A percentile compares a stretch with the other conserved stretches of the same genome.
Evolutionary conservation across 2,888 invertebrate species (phyloP).

Genomic region (Gandaritis pyraliata): DNA sequence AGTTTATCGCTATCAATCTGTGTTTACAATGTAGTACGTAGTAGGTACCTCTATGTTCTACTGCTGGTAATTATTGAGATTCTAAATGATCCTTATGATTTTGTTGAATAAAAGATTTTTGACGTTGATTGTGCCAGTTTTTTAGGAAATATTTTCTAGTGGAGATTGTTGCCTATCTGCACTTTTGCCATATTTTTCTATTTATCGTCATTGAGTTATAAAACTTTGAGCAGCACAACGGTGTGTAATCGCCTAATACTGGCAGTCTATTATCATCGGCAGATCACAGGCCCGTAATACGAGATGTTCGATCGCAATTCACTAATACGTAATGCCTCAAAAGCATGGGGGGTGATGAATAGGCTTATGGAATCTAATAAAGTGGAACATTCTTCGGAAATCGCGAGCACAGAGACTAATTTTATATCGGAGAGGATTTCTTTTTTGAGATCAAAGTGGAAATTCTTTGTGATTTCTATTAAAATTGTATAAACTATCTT

Average conservation of each 20-base stretch:
- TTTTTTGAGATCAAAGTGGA: slow-evolving; percentile 18
- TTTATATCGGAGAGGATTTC: slow-evolving; percentile 44
- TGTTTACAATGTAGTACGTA: no score
- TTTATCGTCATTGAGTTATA: not conserved
- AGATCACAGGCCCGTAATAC: slow-evolving; percentile 71
- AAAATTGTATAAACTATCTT: no score
- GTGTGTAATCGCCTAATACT: slow-evolving; percentile 72
- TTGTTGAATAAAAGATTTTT: no score
- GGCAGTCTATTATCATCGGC: slow-evolving; percentile 73
- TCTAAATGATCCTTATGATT: no score
- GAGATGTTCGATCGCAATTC: slow-evolving; percentile 79
- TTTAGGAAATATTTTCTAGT: no score
- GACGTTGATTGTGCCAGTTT: no score
- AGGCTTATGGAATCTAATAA: slow-evolving; percentile 83
- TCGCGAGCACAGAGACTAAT: slow-evolving; percentile 65
- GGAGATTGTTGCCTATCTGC: no score
- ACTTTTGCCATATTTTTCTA: no score
- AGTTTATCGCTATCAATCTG: no score
- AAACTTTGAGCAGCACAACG: slow-evolving; percentile 58
- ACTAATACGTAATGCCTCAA: slow-evolving; percentile 74
- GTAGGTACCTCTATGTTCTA: no score
- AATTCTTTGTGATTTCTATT: slow-evolving; percentile 4
- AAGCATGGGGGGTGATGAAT: slow-evolving; percentile 77
- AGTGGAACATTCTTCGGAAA: slow-evolving; percentile 73
- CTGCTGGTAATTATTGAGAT: no score